These are phyloP conservation scores for Pseudotriccus pelzelni DNA, from an alignment of 2,797 vertebrate genomes.

Conservation along the genomic window DNA sequence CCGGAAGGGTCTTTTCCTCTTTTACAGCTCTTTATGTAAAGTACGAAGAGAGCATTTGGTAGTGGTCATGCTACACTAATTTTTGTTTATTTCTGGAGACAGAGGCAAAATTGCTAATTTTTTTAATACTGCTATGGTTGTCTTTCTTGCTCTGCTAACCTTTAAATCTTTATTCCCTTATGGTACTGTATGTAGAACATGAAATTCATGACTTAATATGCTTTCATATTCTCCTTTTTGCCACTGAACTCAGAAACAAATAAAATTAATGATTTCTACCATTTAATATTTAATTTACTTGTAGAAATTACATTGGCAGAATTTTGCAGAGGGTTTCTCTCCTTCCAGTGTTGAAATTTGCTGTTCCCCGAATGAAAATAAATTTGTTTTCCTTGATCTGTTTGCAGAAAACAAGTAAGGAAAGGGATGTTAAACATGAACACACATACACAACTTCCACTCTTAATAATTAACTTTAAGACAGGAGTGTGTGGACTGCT, in stretches of 20 bases:
- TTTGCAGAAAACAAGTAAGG: slow-evolving; percentile 4
- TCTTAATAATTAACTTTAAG: slow-evolving; percentile 10
- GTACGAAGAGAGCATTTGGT: background rate
- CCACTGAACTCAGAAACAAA: background rate
- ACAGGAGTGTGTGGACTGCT: background rate
- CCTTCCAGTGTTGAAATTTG: background rate
- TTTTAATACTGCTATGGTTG: background rate
- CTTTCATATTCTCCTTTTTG: background rate
- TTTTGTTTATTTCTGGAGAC: background rate
- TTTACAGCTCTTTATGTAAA: background rate
- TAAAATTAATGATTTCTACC: background rate
- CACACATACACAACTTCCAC: background rate
- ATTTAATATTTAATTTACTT: background rate
- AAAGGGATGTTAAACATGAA: background rate
- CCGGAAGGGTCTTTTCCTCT: background rate
- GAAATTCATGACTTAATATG: background rate
- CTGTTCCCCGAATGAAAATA: background rate
- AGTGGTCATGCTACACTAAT: background rate
- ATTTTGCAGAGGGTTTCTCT: background rate
- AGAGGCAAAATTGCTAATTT: background rate
- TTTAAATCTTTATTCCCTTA: background rate
- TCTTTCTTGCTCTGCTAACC: slow-evolving; percentile 6
- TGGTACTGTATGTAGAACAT: background rate
- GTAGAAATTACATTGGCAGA: slow-evolving; percentile 18
- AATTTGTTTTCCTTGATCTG: background rate